Evolutionary conservation across 1,140 invertebrate genomes (phyloP), one percentile per base, ranked within the genome.

Genomic region (Antheraea pernyi): DNA sequence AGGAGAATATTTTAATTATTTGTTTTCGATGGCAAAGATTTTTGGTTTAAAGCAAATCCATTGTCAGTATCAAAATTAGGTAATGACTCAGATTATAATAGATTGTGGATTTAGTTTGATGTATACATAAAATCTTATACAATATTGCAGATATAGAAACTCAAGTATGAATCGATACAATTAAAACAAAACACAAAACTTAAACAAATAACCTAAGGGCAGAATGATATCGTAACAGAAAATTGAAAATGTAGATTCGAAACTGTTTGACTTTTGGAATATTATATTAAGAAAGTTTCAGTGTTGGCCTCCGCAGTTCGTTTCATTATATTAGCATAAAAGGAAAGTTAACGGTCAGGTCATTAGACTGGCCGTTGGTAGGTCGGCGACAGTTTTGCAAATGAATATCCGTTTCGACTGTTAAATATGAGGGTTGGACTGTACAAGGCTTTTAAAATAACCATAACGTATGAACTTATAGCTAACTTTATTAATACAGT

Each of bases 281-380:
- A 77, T 73, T 70, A 77, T 74, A 77, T 77, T 77, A 77, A 77
- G 72, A 77, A 77, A 77, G 75, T 77, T 77, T 39, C 59, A 62
- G 63, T 65, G 65, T 65, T 48, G 36, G 66, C 36, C 46, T 58
- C 42, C 18, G 30, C 68, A 70, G 65, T 72, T 68, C 65, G 60
- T 72, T 70, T 72, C 70, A 72, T 74, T 70, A 69, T 71, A 73
- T 76, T 76, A 73, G 68, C 75, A 74, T 77, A 70, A 70, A 74
- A 70, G 72, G 65, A 77, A 77, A 76, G 72, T 76, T 74, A 69
- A 67, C 68, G 62, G 68, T 64, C 70, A 70, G 58, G 73, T 77
- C 19, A 77, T 69, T 72, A 71, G 65, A 71, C 63, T 67, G 53
- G 60, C n/a, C 59, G 58, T 69, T 68, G 70, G 67, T 65, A 59